Evolutionary conservation across 1,140 invertebrate genomes (phyloP), one percentile per base, ranked within the genome.

Genomic region (Brachystomella parvula): DNA sequence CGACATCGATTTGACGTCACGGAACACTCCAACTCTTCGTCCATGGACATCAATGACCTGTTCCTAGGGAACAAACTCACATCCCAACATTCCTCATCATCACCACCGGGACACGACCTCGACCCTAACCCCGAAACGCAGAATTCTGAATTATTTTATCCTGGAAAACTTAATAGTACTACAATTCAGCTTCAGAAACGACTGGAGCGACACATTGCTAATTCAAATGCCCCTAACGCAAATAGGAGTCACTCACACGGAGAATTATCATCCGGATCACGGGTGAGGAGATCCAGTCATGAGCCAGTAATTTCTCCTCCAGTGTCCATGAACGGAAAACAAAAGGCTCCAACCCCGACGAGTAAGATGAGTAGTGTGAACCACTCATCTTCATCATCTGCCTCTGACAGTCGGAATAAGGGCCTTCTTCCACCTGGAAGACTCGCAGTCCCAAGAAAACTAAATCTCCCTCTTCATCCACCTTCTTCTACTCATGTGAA

Each of bases 361-460:
- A 29, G 28, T 17, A 26, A 21, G 35, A 31, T 2, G 26, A 26
- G 2, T 9, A 61, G 26, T 2, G 30, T 3, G 31, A 57, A 19
- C 26, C n/a, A 56, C 57, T 33, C 61, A 24, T 26, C 57, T 3
- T 2, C 35, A 26, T 49, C 56, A 35, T 29, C 29, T 33, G 57
- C 17, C n/a, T 30, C 56, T 35, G 61, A 58, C 21, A 57, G 58
- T 31, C 64, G 64, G 47, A 47, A 33, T 47, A 59, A 57, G 12
- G 28, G 62, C n/a, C 47, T 69, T 9, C 58, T 69, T 63, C 67
- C 67, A 26, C 67, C 67, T 24, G 58, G 62, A 35, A 56, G 67
- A 65, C 67, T 69, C 24, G 67, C 67, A 24, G 64, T 69, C 28
- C 67, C 66, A 29, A 64, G 59, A 47, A 66, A 61, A 35, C 44